These are phyloP conservation scores for Drosophila suboccidentalis DNA, from an alignment of 2,888 invertebrate genomes.

Conservation along the genomic window DNA sequence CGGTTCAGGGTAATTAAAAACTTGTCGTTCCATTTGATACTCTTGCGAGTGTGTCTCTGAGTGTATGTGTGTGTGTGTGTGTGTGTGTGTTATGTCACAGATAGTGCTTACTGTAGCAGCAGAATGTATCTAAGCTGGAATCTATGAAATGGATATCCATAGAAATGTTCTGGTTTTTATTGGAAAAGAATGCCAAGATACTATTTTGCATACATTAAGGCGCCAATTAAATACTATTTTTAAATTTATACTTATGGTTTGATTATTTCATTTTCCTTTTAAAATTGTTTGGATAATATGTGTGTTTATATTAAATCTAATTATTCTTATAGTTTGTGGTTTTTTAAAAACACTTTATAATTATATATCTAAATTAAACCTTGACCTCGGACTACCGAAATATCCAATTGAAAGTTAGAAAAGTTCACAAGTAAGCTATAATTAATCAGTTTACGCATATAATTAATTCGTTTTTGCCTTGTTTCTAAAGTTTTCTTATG, in stretches of 20 bases:
- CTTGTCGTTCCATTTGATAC: conserved; percentile 69
- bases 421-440: background rate
- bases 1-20: conserved; percentile 69
- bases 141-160: too few relatives aligned
- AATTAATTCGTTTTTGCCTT: background rate
- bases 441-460: background rate
- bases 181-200: background rate
- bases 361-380: background rate
- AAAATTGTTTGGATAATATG: too few relatives aligned
- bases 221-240: background rate
- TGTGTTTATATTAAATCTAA: background rate
- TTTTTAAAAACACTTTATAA: background rate
- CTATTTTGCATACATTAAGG: conserved; percentile 2
- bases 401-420: background rate
- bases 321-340: background rate
- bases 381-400: background rate
- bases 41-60: conserved; percentile 16
- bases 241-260: background rate
- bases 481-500: background rate
- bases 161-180: background rate
- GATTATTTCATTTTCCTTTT: background rate
- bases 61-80: conserved; percentile 12
- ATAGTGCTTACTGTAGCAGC: background rate
- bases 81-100: conserved; percentile 19
- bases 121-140: conserved; percentile 9